Conservation (phyloP, 2,113 vertebrate species). For the Panthera leo region DNA sequence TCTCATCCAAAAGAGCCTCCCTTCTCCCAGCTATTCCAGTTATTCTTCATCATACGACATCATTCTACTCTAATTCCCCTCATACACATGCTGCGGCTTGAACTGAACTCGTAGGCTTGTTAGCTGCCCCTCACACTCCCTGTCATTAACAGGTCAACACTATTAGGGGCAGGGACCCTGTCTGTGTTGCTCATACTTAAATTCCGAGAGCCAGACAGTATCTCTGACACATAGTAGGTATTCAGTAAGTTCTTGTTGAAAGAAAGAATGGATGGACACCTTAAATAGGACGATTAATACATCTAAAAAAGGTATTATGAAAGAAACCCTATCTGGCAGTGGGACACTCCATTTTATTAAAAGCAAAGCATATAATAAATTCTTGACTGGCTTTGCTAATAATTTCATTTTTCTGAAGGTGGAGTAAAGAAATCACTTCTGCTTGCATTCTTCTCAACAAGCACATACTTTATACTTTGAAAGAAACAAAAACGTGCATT, state of each 20-base stretch:
- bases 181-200: neutral
- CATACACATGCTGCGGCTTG: neutral
- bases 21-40: neutral
- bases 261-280: neutral
- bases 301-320: neutral
- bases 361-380: constrained; percentile 7
- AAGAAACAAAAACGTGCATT: neutral
- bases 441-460: constrained; percentile 37
- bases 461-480: neutral
- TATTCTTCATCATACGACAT: neutral
- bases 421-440: neutral
- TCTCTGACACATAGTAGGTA: neutral
- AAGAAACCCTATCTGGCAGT: neutral
- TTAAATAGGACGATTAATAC: constrained; percentile 22
- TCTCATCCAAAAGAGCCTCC: neutral
- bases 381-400: neutral
- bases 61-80: neutral
- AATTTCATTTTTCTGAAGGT: neutral
- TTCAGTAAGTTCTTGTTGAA: neutral
- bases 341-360: neutral
- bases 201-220: neutral
- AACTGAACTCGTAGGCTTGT: neutral
- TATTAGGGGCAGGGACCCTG: neutral
- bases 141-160: neutral
- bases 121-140: neutral